Evolutionary conservation across 2,797 vertebrate species (phyloP).

Genomic region (Galaxias olidus): DNA sequence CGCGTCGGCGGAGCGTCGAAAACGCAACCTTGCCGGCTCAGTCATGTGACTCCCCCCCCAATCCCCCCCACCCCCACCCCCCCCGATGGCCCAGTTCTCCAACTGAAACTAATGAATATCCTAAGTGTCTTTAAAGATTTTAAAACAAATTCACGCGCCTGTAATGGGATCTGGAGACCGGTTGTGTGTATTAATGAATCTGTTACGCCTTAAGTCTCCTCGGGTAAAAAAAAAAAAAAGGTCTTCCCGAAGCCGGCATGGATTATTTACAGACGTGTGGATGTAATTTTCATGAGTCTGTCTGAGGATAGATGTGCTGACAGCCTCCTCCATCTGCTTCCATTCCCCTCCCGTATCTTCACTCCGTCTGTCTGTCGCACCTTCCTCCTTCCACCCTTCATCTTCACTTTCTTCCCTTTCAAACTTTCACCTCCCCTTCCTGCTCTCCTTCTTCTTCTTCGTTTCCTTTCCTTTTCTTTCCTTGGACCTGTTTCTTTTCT

Average conservation of each 20-base stretch:
- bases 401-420: not conserved
- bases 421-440: not conserved
- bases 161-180: constrained; percentile 33
- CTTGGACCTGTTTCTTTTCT: not conserved
- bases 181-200: constrained; percentile 40
- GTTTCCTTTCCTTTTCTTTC: not conserved
- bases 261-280: constrained; percentile 41
- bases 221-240: constrained; percentile 21
- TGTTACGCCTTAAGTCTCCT: constrained; percentile 29
- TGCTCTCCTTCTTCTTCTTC: not conserved
- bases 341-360: too few relatives aligned
- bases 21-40: constrained; percentile 8
- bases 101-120: constrained; percentile 52
- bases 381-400: not conserved
- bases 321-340: constrained; percentile 20
- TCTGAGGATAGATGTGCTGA: constrained; percentile 19
- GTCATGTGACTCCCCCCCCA: constrained; percentile 23
- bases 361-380: not conserved
- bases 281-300: constrained; percentile 51
- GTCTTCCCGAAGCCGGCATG: constrained; percentile 34
- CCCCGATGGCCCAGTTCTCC: constrained; percentile 37
- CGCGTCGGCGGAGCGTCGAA: not conserved
- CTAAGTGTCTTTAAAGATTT: constrained; percentile 53
- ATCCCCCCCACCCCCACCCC: too few relatives aligned
- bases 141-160: constrained; percentile 29